Evolutionary conservation across 2,888 invertebrate genomes (phyloP).

Genomic region (Chromoteleia sp.): DNA sequence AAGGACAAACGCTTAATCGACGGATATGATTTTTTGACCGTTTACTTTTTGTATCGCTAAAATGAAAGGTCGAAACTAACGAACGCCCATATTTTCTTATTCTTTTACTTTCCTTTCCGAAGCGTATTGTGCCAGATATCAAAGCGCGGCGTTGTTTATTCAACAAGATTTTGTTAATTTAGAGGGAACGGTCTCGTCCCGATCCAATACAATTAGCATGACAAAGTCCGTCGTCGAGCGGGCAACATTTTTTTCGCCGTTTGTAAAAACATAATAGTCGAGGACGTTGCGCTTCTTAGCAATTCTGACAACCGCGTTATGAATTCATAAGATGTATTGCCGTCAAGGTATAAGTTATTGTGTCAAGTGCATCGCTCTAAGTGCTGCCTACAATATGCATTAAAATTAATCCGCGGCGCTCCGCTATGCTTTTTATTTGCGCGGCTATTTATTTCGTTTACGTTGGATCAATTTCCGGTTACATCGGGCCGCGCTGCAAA

Average conservation of each 20-base stretch:
- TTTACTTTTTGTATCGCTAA: neutral
- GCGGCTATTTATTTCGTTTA: neutral
- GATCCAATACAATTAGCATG: slow-evolving; percentile 32
- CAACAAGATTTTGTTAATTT: slow-evolving; percentile 12
- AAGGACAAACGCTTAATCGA: slow-evolving; percentile 11
- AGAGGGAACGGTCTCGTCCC: slow-evolving; percentile 2
- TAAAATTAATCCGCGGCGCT: slow-evolving; percentile 42
- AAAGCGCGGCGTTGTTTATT: slow-evolving; percentile 8
- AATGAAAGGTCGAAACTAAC: slow-evolving; percentile 7
- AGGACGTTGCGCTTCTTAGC: slow-evolving; percentile 35
- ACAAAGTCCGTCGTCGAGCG: slow-evolving; percentile 24
- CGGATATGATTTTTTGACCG: neutral
- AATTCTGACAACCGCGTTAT: slow-evolving; percentile 37
- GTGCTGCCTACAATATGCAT: slow-evolving; percentile 43
- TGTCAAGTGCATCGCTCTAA: slow-evolving; percentile 54
- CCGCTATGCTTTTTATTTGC: neutral
- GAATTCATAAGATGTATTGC: slow-evolving; percentile 45
- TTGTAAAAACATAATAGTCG: slow-evolving; percentile 25
- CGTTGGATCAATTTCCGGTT: neutral
- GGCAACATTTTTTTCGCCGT: neutral
- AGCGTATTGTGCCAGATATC: neutral
- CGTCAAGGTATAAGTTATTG: slow-evolving; percentile 48
- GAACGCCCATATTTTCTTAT: slow-evolving; percentile 1
- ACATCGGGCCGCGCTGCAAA: no score
- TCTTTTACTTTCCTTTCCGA: neutral